Percentiles rank a stretch among this genome's conserved stretches.
Conservation (phyloP, 2,797 vertebrate species). For the Cuniculus paca region DNA sequence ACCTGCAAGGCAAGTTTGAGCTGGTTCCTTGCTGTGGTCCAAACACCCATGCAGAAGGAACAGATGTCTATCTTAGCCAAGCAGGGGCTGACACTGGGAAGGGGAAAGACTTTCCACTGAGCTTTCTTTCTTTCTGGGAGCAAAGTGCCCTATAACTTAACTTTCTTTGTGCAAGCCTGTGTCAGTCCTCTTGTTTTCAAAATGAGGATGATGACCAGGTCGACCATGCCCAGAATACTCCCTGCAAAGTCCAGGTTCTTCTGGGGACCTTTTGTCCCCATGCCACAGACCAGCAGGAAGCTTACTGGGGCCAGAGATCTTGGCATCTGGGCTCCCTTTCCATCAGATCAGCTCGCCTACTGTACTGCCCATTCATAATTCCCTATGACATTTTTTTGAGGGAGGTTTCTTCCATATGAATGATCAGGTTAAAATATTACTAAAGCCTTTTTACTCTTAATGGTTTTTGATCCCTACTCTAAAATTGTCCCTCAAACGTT, state of each 20-base stretch:
- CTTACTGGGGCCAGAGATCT: no score
- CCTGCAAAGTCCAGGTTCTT: not conserved
- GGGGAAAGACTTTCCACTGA: not conserved
- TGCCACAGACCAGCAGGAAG: not conserved
- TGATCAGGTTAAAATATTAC: not conserved
- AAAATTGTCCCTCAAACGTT: not conserved
- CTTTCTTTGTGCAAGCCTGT: not conserved
- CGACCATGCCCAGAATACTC: not conserved
- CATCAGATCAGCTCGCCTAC: not conserved
- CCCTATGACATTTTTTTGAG: not conserved
- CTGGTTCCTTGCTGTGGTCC: not conserved
- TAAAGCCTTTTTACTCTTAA: not conserved
- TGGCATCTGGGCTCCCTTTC: not conserved
- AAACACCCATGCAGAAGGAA: rapidly evolving
- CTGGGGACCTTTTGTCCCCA: not conserved
- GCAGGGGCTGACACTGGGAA: not conserved
- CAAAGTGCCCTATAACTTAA: not conserved
- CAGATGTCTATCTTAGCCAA: not conserved
- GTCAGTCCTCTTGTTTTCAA: not conserved
- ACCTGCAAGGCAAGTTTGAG: not conserved
- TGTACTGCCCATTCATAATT: not conserved
- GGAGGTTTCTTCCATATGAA: not conserved
- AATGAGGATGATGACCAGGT: not conserved
- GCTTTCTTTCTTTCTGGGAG: not conserved
- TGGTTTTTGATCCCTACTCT: not conserved